Conservation (phyloP, 23 tunicate species). For the Corella eumyota region DNA sequence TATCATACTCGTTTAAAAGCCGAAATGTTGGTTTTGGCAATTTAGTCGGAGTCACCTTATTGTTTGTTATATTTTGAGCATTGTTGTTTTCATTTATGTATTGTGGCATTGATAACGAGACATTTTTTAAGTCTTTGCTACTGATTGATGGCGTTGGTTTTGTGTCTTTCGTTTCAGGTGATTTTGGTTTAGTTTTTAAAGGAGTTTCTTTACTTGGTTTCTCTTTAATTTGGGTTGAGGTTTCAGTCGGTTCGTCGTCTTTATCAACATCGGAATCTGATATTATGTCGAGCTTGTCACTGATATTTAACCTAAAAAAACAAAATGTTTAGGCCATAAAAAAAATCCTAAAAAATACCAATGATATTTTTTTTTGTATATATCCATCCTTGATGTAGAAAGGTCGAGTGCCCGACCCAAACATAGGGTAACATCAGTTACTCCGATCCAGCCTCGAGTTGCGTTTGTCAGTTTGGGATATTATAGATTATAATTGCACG, state of each 20-base stretch:
- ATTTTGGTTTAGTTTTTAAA: not conserved
- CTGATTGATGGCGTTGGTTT: constrained; percentile 12
- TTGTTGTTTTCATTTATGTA: not conserved
- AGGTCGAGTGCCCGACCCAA: too few relatives aligned
- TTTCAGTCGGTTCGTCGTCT: constrained; percentile 6
- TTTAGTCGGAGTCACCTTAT: constrained; percentile 13
- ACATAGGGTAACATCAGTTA: too few relatives aligned
- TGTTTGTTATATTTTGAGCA: constrained; percentile 1
- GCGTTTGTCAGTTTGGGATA: too few relatives aligned
- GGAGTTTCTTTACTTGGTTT: not conserved
- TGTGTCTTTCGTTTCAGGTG: not conserved
- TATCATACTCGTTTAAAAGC: constrained; percentile 38
- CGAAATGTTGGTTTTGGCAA: constrained; percentile 68
- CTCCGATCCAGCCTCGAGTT: too few relatives aligned
- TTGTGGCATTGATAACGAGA: constrained; percentile 12
- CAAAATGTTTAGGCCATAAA: too few relatives aligned
- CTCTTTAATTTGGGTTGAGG: not conserved
- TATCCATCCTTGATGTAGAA: too few relatives aligned
- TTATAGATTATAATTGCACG: too few relatives aligned
- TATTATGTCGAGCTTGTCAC: constrained; percentile 74
- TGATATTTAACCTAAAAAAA: constrained; percentile 81
- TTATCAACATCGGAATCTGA: constrained; percentile 77
- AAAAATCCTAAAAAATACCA: too few relatives aligned
- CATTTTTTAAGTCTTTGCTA: constrained; percentile 48
- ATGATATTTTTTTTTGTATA: too few relatives aligned